Conservation (phyloP, 2,888 invertebrate genomes). For the Drosophila infuscata region DNA sequence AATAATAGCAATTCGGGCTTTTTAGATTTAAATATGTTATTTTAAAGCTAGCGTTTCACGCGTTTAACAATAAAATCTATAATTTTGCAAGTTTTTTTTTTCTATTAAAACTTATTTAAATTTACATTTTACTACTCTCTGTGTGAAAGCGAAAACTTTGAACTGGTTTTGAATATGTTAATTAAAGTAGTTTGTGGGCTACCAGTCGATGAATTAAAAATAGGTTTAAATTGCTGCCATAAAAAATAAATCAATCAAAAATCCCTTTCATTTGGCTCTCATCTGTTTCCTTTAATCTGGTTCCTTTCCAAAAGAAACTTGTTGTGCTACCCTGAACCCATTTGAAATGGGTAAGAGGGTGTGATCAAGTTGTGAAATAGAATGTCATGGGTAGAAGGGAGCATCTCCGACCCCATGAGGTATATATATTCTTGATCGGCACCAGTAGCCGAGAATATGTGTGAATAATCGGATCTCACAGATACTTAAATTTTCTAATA, state of each 20-base stretch:
- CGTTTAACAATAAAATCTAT: slow-evolving; percentile 14
- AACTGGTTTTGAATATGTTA: slow-evolving; percentile 40
- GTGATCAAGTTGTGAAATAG: not conserved
- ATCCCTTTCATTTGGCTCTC: not conserved
- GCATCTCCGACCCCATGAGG: too few relatives aligned
- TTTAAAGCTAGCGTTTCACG: slow-evolving; percentile 20
- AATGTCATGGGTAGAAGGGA: not conserved
- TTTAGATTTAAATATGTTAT: slow-evolving; percentile 11
- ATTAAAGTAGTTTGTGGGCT: slow-evolving; percentile 46
- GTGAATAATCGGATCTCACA: too few relatives aligned
- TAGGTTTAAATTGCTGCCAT: not conserved
- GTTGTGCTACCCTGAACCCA: not conserved
- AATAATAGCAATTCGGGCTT: slow-evolving; percentile 30
- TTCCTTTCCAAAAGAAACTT: not conserved
- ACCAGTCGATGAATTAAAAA: not conserved
- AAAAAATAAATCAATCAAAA: not conserved
- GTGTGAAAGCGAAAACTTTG: slow-evolving; percentile 41
- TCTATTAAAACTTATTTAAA: slow-evolving; percentile 23
- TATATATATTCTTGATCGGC: not conserved
- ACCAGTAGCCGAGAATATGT: not conserved
- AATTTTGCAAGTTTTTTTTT: slow-evolving; percentile 22
- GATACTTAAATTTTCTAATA: not conserved
- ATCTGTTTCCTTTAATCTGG: not conserved
- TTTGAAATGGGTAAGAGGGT: not conserved
- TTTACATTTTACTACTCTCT: slow-evolving; percentile 1